Base-by-base conservation (phyloP, 2,888 invertebrate species). In the Zaprionus obscuricornis region DNA sequence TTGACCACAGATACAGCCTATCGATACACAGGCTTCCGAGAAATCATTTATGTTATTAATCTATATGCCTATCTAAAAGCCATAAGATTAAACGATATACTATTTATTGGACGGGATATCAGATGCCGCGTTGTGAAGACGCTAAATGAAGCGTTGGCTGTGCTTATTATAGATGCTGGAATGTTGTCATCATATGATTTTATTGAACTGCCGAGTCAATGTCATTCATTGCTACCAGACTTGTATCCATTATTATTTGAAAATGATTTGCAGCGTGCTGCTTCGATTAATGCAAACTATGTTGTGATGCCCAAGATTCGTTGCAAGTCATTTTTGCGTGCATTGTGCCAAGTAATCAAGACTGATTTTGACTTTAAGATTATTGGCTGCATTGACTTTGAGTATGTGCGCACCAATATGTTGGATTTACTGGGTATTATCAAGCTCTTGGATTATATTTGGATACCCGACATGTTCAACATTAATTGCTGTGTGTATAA, bases 1-100 rank as follows among this genome's bases (percentile, higher is more conserved):
- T 54, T 90, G 18, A 90, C 90, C 6, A 74, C 75, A 0, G 69
- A 90, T 55, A 50, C 67, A 1, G 66, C 69, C 0, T 90, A 90
- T 50, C 74, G 76, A 37, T 86, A 86, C 42, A 55, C 72, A 7
- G 82, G 86, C n/a, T 86, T 72, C n/a, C 83, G 77, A 33, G 89
- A 90, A 50, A 85, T 90, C 3, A 45, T 87, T 1, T 89, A 71
- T 42, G 82, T 88, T 1, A 76, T 81, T 10, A 90, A 90, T 63
- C 60, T 90, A n/a, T 55, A 71, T 6, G 69, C 83, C 7, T 90
- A 89, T 74, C 62, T 88, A 0, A 31, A 47, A 2, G 49, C 72
- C 0, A 50, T 90, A 0, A 69, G 78, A 7, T 20, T 89, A 1
- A 69, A 77, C 6, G 90, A 90, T 59, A 46, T 78, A 2, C 42